Base-by-base conservation (phyloP, 2,888 invertebrate species). In the Spisula solida region DNA sequence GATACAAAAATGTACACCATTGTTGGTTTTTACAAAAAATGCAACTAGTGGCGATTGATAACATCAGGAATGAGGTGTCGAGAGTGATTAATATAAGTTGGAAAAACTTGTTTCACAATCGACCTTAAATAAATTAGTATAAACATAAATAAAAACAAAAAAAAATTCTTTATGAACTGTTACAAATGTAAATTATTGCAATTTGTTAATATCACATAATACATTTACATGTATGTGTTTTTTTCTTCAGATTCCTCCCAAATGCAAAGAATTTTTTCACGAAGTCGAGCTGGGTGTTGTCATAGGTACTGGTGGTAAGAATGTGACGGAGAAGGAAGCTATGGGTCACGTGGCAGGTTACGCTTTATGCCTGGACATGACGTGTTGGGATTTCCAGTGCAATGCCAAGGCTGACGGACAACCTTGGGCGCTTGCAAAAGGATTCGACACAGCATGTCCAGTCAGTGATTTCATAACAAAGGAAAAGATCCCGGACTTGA, bases 281-380 rank as follows among this genome's bases (percentile, higher is more conserved):
- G 98, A 98, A 97, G 97, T 98, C 0, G 98, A 98, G 96, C 96
- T 98, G 81, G 98, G 98, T 0, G 97, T 98, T 5, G 97, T 98
- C 4, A 98, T 98, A 92, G 97, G 97, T 0, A 97, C 97, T 94
- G 96, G 93, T 82, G 98, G 98, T 83, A 97, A 97, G 93, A 97
- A 97, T 94, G 97, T 98, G 10, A 87, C 96, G 0, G 97, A 97
- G 93, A 78, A 86, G n/a, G 78, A 92, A 31, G 98, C 97, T 0
- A 97, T 97, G 97, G 96, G 97, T 25, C 97, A 97, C 95, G 97
- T 98, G 1, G 98, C 97, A 31, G 98, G 98, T 1, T 98, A 98
- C 94, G 97, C 97, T 87, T 96, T 98, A 34, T 98, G 98, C 0
- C 96, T 98, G 51, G 98, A 98, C 95, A 97, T 98, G 97, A 98